These are phyloP conservation scores for Pelusios castaneus DNA, from an alignment of 2,113 vertebrate species.

Conservation along the genomic window DNA sequence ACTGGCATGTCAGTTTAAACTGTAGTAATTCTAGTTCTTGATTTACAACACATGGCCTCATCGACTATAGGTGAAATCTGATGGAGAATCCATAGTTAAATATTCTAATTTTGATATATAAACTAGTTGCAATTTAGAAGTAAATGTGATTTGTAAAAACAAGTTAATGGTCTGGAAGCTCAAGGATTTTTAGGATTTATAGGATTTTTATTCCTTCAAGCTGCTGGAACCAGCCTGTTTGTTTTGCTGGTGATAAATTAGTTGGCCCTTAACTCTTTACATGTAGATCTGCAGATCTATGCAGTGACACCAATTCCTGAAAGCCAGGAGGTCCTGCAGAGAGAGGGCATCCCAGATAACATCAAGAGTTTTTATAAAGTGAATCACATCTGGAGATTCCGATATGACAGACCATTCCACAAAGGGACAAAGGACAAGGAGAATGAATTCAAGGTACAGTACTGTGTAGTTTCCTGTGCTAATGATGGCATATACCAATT, in stretches of 20 bases:
- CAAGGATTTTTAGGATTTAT: neutral
- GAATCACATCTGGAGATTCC: slow-evolving; percentile 98
- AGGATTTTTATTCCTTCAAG: neutral
- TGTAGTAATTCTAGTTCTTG: slow-evolving; percentile 1
- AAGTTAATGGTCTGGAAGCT: neutral
- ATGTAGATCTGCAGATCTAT: slow-evolving; percentile 96
- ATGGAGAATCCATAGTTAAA: neutral
- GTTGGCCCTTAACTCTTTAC: slow-evolving; percentile 78
- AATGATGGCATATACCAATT: neutral
- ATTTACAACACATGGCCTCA: neutral
- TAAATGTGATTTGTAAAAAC: neutral
- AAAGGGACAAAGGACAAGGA: slow-evolving; percentile 99
- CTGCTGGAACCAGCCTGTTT: neutral
- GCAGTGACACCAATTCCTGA: slow-evolving; percentile 97
- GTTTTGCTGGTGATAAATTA: neutral
- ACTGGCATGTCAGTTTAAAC: slow-evolving; percentile 1
- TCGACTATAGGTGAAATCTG: neutral
- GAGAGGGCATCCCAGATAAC: slow-evolving; percentile 96
- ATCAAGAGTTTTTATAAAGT: slow-evolving; percentile 99
- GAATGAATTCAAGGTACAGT: slow-evolving; percentile 98
- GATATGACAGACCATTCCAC: slow-evolving; percentile 97
- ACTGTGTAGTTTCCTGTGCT: neutral
- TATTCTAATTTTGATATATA: neutral
- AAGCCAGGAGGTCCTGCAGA: slow-evolving; percentile 95
- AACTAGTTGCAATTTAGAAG: slow-evolving; percentile 20